Conservation (phyloP, 92 coral and sea anemone species). For the Epizoanthus ramosus region DNA sequence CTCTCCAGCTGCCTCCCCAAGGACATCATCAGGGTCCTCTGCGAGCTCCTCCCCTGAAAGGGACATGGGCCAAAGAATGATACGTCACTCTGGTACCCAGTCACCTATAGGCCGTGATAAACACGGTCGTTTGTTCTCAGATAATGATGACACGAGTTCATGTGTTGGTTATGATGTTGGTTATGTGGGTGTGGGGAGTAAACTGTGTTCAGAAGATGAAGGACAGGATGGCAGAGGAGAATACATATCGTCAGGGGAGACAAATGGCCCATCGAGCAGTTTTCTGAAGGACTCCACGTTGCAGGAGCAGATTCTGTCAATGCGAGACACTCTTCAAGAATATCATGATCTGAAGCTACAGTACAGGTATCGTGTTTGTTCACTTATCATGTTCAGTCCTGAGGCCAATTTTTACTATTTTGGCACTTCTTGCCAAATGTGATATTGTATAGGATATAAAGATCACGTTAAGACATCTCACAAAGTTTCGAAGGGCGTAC, state of each 20-base stretch:
- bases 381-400: background rate
- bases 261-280: conserved; percentile 8
- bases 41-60: conserved; percentile 28
- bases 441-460: too few relatives aligned
- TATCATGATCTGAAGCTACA: conserved; percentile 69
- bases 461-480: too few relatives aligned
- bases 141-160: background rate
- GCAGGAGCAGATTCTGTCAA: conserved; percentile 62
- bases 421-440: too few relatives aligned
- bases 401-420: too few relatives aligned
- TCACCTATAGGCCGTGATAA: background rate
- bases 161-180: background rate
- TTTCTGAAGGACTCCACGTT: conserved; percentile 43
- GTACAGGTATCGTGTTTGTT: conserved; percentile 53
- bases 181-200: too few relatives aligned
- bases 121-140: too few relatives aligned
- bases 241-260: background rate
- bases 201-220: background rate
- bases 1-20: conserved; percentile 22
- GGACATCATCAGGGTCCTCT: conserved; percentile 20
- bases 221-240: background rate
- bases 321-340: conserved; percentile 72
- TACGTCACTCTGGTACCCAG: background rate
- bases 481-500: too few relatives aligned
- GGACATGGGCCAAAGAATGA: background rate